A percentile compares a stretch with the other conserved stretches of the same genome.
Evolutionary conservation across 2,797 vertebrate genomes (phyloP).

Genomic region (Mycteria americana): DNA sequence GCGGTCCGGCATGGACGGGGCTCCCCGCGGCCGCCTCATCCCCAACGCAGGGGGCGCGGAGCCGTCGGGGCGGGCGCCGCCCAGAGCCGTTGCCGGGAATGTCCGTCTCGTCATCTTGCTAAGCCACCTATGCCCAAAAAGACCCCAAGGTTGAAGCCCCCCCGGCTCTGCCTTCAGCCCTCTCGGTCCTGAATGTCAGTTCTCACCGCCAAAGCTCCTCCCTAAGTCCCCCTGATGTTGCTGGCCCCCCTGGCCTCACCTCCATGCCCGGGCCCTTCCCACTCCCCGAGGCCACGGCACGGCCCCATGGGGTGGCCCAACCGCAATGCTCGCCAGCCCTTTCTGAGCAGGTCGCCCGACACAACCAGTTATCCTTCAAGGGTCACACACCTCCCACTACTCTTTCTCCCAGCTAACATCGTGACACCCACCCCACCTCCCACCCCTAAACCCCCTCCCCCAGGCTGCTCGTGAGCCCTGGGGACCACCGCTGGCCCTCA

Average conservation of each 20-base stretch:
- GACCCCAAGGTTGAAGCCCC: background rate
- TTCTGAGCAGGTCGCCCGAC: accelerated
- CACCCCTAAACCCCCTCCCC: background rate
- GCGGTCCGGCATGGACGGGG: background rate
- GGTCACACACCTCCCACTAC: accelerated
- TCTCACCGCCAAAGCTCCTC: constrained; percentile 41
- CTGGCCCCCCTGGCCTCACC: background rate
- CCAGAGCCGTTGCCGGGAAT: background rate
- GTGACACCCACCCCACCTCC: accelerated
- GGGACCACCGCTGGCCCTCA: background rate
- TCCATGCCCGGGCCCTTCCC: background rate
- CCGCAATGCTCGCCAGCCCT: background rate
- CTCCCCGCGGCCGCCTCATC: background rate
- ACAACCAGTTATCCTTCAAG: background rate
- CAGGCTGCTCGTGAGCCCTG: background rate
- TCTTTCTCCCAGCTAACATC: background rate
- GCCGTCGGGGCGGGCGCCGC: background rate
- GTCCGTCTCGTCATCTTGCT: background rate
- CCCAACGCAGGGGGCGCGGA: background rate
- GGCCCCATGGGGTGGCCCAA: background rate
- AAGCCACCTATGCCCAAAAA: constrained; percentile 30
- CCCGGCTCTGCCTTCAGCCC: constrained; percentile 18
- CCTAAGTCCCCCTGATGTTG: accelerated
- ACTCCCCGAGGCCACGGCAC: too few species aligned
- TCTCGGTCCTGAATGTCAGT: constrained; percentile 19